A percentile compares a stretch with the other conserved stretches of the same genome.
These are phyloP conservation scores for Stenoptilia bipunctidactyla DNA, from an alignment of 2,888 invertebrate species.

Conservation along the genomic window DNA sequence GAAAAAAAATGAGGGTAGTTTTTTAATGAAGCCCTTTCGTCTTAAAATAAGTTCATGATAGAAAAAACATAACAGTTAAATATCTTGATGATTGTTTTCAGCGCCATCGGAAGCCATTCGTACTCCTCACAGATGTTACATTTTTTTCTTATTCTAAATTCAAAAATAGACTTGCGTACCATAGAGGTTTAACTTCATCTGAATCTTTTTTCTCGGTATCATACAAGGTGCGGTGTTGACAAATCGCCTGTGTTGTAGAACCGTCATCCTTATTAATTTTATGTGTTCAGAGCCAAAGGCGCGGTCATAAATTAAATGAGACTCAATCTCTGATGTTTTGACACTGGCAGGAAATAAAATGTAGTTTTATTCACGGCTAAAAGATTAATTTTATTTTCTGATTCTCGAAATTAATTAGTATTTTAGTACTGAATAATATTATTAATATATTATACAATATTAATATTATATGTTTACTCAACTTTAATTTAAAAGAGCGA, in stretches of 20 bases:
- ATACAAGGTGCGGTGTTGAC: constrained; percentile 31
- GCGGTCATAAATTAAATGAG: background rate
- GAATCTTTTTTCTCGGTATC: constrained; percentile 13
- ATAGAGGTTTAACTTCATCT: constrained; percentile 19
- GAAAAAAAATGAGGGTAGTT: constrained; percentile 5
- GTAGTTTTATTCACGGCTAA: background rate
- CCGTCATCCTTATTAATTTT: constrained; percentile 32
- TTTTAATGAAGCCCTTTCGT: background rate
- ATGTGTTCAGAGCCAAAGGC: background rate
- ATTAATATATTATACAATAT: no score
- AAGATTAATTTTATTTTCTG: no score
- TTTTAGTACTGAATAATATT: no score
- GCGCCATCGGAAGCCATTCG: constrained; percentile 31
- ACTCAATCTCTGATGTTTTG: background rate
- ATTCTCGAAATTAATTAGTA: no score
- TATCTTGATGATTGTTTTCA: constrained; percentile 30
- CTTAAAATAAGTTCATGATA: constrained; percentile 16
- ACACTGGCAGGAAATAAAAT: background rate
- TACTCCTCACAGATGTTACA: constrained; percentile 33
- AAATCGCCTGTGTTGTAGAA: constrained; percentile 25
- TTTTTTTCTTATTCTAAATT: constrained; percentile 19
- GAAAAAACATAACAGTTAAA: constrained; percentile 27
- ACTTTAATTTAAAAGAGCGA: no score
- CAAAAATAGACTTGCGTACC: constrained; percentile 26
- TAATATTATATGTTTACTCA: no score